Evolutionary conservation across 37 sponge, comb jelly and placozoan species (phyloP), one percentile per base, ranked within the genome.

Genomic region (Bolinopsis microptera): DNA sequence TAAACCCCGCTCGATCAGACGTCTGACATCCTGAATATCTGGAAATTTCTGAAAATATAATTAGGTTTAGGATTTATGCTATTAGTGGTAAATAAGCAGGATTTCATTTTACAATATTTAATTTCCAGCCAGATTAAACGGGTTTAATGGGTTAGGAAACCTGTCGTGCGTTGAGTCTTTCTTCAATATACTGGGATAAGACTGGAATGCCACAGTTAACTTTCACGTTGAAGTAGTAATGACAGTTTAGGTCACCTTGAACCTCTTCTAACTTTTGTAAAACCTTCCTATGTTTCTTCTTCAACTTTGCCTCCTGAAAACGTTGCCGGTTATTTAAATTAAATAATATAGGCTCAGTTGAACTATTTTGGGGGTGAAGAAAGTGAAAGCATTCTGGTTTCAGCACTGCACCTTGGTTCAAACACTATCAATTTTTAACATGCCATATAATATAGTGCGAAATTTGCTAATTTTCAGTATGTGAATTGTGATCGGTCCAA

Each of bases 271-370:
- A 86, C 30, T 86, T 38, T n/a, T 0, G 2, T 40, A 86, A 27
- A 38, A 86, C 28, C 0, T n/a, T 86, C 90, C 90, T 86, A 48
- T 86, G 90, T 27, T 86, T 86, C 90, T 86, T 86, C 90, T 86
- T 86, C 48, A 86, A 23, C n/a, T 41, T 86, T 48, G 61, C 26
- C 26, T 86, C 90, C 90, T 86, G 90, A 41, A 26, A 27, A 24
- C n/a, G n/a, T n/a, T n/a, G n/a, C n/a, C n/a, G n/a, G n/a, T n/a
- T n/a, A n/a, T n/a, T n/a, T n/a, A n/a, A n/a, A n/a, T n/a, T n/a
- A n/a, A n/a, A n/a, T n/a, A n/a, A n/a, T n/a, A n/a, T n/a, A n/a
- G n/a, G n/a, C n/a, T n/a, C n/a, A n/a, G n/a, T n/a, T n/a, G n/a
- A n/a, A n/a, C n/a, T n/a, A n/a, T n/a, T n/a, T n/a, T n/a, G n/a